Evolutionary conservation across 2,888 invertebrate species (phyloP).

Genomic region (Aplocera efformata): DNA sequence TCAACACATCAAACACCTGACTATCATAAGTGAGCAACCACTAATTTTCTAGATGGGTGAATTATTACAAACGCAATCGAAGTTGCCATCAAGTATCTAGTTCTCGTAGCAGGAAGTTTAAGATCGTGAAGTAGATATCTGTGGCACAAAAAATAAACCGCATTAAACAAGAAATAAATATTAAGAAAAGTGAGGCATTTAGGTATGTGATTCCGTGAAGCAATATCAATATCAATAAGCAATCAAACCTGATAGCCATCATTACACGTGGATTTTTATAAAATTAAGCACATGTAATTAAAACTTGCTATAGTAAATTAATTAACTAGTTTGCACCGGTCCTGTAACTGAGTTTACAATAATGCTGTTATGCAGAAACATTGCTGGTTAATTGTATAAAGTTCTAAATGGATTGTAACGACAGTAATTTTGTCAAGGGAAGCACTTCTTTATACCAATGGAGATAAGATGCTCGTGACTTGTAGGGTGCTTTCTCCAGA

Average conservation of each 20-base stretch:
- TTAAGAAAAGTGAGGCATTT: neutral
- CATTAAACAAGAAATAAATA: no score
- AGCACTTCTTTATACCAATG: constrained; percentile 35
- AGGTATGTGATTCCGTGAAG: constrained; percentile 1
- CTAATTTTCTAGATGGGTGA: no score
- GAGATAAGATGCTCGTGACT: constrained; percentile 42
- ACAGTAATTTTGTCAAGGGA: constrained; percentile 20
- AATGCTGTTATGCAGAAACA: constrained; percentile 36
- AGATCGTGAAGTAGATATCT: no score
- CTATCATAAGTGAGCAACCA: no score
- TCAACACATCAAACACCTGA: no score
- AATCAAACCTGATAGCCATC: constrained; percentile 14
- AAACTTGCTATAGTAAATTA: constrained; percentile 28
- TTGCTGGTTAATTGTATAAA: constrained; percentile 37
- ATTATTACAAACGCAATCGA: no score
- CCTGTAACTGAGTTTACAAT: constrained; percentile 34
- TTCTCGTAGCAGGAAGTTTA: no score
- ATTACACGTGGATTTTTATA: constrained; percentile 12
- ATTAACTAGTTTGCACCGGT: constrained; percentile 26
- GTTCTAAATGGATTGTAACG: constrained; percentile 31
- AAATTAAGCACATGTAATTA: constrained; percentile 16
- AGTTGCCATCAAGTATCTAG: no score
- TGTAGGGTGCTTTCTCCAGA: constrained; percentile 51
- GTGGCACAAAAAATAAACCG: no score
- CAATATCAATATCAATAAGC: constrained; percentile 10